Conservation (phyloP, 2,113 vertebrate species). For the Holacanthus passer region DNA sequence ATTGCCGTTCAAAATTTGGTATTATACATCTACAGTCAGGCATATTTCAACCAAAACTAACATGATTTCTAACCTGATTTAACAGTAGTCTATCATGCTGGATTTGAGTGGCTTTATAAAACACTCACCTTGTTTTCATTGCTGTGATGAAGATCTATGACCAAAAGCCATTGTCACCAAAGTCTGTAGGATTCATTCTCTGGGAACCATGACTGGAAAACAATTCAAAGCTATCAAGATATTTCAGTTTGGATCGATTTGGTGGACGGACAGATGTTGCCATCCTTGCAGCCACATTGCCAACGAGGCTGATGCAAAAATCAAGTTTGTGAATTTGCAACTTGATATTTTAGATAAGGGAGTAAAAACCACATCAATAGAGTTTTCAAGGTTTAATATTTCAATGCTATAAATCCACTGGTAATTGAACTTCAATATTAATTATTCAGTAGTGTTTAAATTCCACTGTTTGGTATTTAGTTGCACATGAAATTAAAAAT, state of each 20-base stretch:
- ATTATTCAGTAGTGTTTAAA: background rate
- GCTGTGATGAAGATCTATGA: background rate
- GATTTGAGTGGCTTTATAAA: background rate
- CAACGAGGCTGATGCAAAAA: background rate
- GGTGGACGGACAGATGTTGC: background rate
- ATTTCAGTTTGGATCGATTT: background rate
- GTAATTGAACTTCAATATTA: background rate
- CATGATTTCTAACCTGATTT: background rate
- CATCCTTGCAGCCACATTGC: background rate
- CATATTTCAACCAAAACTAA: background rate
- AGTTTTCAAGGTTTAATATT: background rate
- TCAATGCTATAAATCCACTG: background rate
- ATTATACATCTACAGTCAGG: too few species aligned
- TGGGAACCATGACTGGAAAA: too few species aligned
- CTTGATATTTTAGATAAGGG: background rate
- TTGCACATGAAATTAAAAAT: background rate
- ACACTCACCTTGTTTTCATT: background rate
- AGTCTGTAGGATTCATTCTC: background rate
- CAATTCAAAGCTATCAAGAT: too few species aligned
- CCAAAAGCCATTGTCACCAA: background rate
- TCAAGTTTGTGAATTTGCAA: background rate
- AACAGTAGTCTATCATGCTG: background rate
- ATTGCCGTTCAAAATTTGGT: background rate
- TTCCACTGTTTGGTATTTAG: background rate
- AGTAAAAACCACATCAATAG: background rate